These are phyloP conservation scores for Oscheius onirici DNA, from an alignment of 2,888 invertebrate species.

Conservation along the genomic window DNA sequence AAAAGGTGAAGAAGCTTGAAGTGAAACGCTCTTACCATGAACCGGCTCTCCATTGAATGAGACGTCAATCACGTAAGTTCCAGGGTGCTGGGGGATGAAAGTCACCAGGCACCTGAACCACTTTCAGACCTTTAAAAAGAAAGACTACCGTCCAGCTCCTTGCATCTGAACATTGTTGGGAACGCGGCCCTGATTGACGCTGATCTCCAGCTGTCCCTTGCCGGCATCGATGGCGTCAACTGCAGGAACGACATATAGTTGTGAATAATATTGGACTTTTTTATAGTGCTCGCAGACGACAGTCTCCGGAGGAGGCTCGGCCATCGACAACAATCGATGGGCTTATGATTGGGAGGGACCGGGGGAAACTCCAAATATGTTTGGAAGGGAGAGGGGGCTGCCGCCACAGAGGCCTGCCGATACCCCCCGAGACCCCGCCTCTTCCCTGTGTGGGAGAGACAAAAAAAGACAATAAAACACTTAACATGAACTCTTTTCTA, in stretches of 20 bases:
- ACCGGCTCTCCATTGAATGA: constrained; percentile 95
- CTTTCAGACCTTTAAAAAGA: not conserved
- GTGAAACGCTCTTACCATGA: constrained; percentile 78
- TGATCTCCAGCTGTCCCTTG: constrained; percentile 98
- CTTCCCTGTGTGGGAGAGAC: not conserved
- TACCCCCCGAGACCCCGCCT: constrained; percentile 2
- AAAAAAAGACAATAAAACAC: constrained; percentile 13
- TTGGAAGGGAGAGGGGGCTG: constrained; percentile 2
- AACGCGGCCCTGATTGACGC: constrained; percentile 97
- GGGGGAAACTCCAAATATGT: not conserved
- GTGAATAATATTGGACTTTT: constrained; percentile 55
- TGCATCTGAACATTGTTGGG: constrained; percentile 96
- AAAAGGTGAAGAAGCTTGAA: not conserved
- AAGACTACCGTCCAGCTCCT: constrained; percentile 85
- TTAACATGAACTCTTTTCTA: no score
- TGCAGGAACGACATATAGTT: constrained; percentile 74
- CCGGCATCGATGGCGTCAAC: constrained; percentile 98
- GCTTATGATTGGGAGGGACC: constrained; percentile 21
- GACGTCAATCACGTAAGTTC: constrained; percentile 90
- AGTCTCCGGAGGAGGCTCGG: not conserved
- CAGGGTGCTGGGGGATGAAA: constrained; percentile 90
- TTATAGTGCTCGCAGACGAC: constrained; percentile 17
- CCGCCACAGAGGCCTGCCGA: not conserved
- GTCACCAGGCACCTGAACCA: constrained; percentile 77
- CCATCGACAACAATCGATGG: constrained; percentile 25